Percentiles rank a stretch among this genome's conserved stretches.
These are phyloP conservation scores for Dipodomys spectabilis DNA, from an alignment of 2,113 vertebrate genomes.

Conservation along the genomic window DNA sequence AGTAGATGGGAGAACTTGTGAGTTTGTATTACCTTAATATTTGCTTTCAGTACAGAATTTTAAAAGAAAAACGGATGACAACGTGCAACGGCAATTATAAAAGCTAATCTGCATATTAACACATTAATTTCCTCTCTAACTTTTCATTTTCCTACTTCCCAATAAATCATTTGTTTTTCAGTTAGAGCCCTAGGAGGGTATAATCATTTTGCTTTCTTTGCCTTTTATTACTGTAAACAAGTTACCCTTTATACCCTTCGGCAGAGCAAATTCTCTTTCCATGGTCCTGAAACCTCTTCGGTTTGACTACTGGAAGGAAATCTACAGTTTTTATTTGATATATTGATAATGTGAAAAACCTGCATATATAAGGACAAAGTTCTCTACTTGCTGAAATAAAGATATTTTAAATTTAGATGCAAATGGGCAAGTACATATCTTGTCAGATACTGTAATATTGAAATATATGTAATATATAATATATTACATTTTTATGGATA, in stretches of 20 bases:
- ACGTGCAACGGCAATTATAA: background rate
- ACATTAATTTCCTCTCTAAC: background rate
- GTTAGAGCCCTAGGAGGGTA: conserved; percentile 57
- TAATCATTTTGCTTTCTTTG: conserved; percentile 50
- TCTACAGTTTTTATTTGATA: conserved; percentile 33
- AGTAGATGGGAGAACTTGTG: conserved; percentile 28
- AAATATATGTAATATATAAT: background rate
- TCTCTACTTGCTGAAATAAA: conserved; percentile 3
- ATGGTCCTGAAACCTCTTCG: conserved; percentile 69
- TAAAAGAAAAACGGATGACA: conserved; percentile 24
- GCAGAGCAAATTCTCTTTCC: conserved; percentile 38
- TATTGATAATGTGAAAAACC: background rate
- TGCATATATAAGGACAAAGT: background rate
- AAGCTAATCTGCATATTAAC: conserved; percentile 24
- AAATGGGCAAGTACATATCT: background rate
- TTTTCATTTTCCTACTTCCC: conserved; percentile 21
- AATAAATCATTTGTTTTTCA: conserved; percentile 65
- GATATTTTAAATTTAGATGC: background rate
- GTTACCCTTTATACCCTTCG: background rate
- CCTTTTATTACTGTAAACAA: conserved; percentile 69
- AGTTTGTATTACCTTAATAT: conserved; percentile 60
- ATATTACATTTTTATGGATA: background rate
- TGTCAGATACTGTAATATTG: background rate
- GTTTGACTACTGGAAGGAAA: background rate
- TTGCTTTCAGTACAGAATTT: background rate